Evolutionary conservation across 2,888 invertebrate genomes (phyloP).

Genomic region (Lepidochitona cinerea): DNA sequence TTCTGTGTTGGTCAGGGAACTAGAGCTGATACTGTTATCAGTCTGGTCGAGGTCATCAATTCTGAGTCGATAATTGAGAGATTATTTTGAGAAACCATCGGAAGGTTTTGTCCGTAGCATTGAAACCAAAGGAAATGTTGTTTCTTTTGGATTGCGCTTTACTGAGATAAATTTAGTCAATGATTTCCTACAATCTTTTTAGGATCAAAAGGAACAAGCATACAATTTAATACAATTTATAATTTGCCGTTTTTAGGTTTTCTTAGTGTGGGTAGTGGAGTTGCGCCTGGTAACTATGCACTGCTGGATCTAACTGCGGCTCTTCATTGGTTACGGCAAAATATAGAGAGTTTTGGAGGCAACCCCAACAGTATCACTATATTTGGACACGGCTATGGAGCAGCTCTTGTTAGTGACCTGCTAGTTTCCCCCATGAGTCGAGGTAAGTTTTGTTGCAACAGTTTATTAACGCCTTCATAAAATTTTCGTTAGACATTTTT

Average conservation of each 20-base stretch:
- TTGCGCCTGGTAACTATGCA: conserved; percentile 84
- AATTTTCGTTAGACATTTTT: too few relatives aligned
- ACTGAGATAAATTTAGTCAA: neutral
- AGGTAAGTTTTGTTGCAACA: conserved; percentile 81
- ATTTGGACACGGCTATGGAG: conserved; percentile 96
- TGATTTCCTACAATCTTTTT: neutral
- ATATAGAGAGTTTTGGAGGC: conserved; percentile 94
- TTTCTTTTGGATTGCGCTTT: neutral
- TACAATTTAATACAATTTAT: neutral
- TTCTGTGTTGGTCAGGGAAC: too few relatives aligned
- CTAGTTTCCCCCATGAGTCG: conserved; percentile 94
- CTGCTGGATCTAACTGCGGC: conserved; percentile 98
- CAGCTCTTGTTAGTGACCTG: conserved; percentile 96
- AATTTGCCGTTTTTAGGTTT: conserved; percentile 66
- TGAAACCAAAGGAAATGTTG: neutral
- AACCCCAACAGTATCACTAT: conserved; percentile 94
- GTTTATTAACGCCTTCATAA: too few relatives aligned
- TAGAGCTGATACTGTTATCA: too few relatives aligned
- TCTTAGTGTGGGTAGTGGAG: conserved; percentile 70
- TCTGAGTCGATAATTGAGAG: too few relatives aligned
- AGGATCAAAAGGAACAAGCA: neutral
- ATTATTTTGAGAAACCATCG: too few relatives aligned
- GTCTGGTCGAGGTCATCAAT: too few relatives aligned
- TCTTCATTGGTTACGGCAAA: conserved; percentile 96
- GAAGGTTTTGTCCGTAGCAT: neutral